Evolutionary conservation across 2,113 vertebrate species (phyloP), one percentile per base, ranked within the genome.

Genomic region (Aspiorhynchus laticeps): DNA sequence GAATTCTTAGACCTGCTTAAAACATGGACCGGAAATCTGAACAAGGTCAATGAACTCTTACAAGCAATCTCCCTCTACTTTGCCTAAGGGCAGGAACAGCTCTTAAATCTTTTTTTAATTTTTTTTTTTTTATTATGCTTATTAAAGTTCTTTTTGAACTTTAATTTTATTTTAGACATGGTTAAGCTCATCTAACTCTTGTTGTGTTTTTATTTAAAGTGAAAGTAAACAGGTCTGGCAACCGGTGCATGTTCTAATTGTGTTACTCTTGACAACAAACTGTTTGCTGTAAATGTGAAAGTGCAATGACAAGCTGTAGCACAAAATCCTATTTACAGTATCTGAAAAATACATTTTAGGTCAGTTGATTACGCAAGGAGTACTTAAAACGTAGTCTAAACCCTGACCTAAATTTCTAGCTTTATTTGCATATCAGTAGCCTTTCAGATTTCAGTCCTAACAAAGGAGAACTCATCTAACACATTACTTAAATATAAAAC

Each of bases 231-330:
- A 69, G 63, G 17, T 48, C 17, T 83, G 63, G 61, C 9, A 67
- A 33, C 80, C 5, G 5, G 24, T 48, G n/a, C 38, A 82, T 48
- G 26, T 61, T 28, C 26, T 31, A 17, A 38, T 19, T 15, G 17
- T 67, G 26, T 21, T 14, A 51, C 28, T 83, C 63, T 7, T 81
- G 26, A 46, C 69, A 75, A 46, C 43, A 41, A n/a, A 74, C 65
- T 33, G 79, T 83, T 88, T 56, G 76, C 69, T 46, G 75, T 85
- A 65, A 85, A 88, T 46, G 78, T 61, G 80, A 83, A 14, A 56
- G 36, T 80, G 10, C 83, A 31, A 61, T 31, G 51, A 59, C 77
- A 48, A 80, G 28, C 43, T 85, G 51, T 12, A 24, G 33, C 9
- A 71, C 9, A 38, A 14, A 65, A 28, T 3, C 8, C 43, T 21